Evolutionary conservation across 2,797 vertebrate species (phyloP).

Genomic region (Alosa sapidissima): DNA sequence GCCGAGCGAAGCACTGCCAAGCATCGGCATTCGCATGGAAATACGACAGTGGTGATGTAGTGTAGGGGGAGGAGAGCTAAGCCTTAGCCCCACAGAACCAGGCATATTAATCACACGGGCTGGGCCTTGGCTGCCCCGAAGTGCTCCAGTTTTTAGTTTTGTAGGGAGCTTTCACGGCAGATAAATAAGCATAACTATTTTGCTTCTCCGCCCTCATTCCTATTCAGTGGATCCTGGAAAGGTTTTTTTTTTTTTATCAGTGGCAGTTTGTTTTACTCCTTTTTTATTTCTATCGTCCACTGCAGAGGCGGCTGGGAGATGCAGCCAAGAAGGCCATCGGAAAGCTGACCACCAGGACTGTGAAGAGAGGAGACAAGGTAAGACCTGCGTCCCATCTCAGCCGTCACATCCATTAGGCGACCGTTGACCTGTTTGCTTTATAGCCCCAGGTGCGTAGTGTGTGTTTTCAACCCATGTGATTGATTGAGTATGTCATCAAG

Average conservation of each 20-base stretch:
- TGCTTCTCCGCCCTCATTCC: not conserved
- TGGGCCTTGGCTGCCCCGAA: not conserved
- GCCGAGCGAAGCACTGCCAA: no score
- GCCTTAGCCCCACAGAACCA: not conserved
- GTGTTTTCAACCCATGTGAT: not conserved
- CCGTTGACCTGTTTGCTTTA: not conserved
- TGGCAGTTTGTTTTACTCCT: constrained; percentile 39
- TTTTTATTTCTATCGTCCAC: constrained; percentile 49
- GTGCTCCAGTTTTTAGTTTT: not conserved
- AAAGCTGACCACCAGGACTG: constrained; percentile 93
- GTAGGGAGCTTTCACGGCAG: not conserved
- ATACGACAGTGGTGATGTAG: not conserved
- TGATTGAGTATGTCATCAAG: not conserved
- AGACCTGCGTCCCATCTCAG: not conserved
- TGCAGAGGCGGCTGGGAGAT: constrained; percentile 92
- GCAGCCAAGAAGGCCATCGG: constrained; percentile 96
- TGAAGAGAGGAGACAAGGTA: constrained; percentile 98
- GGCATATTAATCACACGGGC: not conserved
- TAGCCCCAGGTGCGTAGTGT: not conserved
- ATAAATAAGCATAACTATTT: not conserved
- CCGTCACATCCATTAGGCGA: not conserved
- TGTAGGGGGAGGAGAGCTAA: not conserved
- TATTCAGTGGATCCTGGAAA: not conserved
- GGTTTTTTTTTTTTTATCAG: constrained; percentile 18
- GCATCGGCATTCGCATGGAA: no score